phyloP scores from a whole-genome alignment of 2,888 invertebrate genomes.

The Zygaena filipendulae region DNA sequence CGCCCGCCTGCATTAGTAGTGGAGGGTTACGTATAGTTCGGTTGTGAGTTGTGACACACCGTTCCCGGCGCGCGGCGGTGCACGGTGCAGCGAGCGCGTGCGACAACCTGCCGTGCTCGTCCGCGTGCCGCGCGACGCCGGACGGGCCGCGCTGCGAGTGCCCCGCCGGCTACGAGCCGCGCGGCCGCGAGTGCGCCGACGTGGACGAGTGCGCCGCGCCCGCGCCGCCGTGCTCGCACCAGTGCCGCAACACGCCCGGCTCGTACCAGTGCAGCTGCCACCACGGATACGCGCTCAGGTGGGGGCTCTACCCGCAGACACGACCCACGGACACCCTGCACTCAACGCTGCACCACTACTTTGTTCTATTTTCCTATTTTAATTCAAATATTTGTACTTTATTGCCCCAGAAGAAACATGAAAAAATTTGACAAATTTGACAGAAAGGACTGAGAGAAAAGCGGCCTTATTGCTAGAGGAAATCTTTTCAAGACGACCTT shows the following conservation, averaged over 20 bases:
- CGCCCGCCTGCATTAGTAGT: too few relatives aligned
- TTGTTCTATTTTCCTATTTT: background rate
- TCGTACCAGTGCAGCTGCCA: constrained; percentile 70
- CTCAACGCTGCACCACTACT: background rate
- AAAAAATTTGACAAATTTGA: too few relatives aligned
- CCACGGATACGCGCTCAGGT: constrained; percentile 68
- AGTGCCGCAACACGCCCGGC: constrained; percentile 67
- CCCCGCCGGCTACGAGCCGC: constrained; percentile 64
- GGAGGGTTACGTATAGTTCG: too few relatives aligned
- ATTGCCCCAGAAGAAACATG: too few relatives aligned
- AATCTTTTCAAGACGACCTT: too few relatives aligned
- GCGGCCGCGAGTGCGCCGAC: constrained; percentile 72
- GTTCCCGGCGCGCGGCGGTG: constrained; percentile 48
- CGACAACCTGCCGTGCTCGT: too few relatives aligned
- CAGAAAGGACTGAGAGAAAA: too few relatives aligned
- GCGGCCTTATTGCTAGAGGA: too few relatives aligned
- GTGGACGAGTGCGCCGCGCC: constrained; percentile 75
- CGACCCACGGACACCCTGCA: background rate
- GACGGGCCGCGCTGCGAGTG: constrained; percentile 75
- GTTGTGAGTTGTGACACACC: too few relatives aligned
- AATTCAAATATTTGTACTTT: too few relatives aligned
- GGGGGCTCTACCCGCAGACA: constrained; percentile 2
- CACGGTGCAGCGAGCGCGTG: too few relatives aligned
- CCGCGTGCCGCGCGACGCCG: constrained; percentile 73
- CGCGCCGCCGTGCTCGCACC: constrained; percentile 74